Conservation (phyloP, 2,797 vertebrate genomes). For the Lepus oiostolus region DNA sequence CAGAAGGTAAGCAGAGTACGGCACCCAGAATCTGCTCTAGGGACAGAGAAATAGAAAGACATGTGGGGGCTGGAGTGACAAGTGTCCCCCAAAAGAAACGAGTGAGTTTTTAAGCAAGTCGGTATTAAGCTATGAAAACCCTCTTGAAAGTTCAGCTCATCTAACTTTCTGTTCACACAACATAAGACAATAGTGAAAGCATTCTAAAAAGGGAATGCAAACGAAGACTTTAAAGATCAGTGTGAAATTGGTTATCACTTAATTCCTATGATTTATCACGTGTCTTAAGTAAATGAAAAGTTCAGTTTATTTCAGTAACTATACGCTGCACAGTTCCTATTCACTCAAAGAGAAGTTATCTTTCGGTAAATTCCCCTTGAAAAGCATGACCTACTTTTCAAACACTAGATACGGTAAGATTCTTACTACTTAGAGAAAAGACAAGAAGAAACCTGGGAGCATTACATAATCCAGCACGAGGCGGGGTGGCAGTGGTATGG, state of each 20-base stretch:
- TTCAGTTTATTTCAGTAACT: constrained; percentile 75
- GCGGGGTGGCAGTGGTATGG: not conserved
- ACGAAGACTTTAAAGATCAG: constrained; percentile 20
- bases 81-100: not conserved
- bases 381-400: constrained; percentile 80
- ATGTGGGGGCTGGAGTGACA: not conserved
- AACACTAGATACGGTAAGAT: constrained; percentile 72
- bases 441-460: constrained; percentile 74
- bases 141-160: not conserved
- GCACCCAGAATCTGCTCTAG: not conserved
- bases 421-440: constrained; percentile 63
- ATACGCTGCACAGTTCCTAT: constrained; percentile 76
- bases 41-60: not conserved
- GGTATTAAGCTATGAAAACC: not conserved
- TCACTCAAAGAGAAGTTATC: constrained; percentile 79
- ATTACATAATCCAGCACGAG: not conserved
- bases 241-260: not conserved
- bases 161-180: constrained; percentile 24
- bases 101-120: constrained; percentile 5
- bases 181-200: not conserved
- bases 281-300: constrained; percentile 20
- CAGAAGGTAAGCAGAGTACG: not conserved
- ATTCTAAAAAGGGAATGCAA: not conserved
- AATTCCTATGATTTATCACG: constrained; percentile 39
- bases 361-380: constrained; percentile 73